These are phyloP conservation scores for Slavum lentiscoides DNA, from an alignment of 2,888 invertebrate genomes.

Conservation along the genomic window DNA sequence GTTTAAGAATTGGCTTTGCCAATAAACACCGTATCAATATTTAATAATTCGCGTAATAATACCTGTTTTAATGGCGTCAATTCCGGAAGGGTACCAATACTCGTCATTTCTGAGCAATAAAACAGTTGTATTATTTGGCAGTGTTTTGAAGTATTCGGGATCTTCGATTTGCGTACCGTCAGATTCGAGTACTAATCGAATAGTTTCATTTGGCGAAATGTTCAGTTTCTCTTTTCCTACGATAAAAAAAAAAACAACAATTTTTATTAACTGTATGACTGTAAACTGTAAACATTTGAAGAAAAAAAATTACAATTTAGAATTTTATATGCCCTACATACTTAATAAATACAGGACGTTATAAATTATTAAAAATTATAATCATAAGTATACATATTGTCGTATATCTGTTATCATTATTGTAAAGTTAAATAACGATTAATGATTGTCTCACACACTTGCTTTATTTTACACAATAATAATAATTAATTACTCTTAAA, in stretches of 20 bases:
- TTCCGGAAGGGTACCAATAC: constrained; percentile 91
- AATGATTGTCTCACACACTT: no score
- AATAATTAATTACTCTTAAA: no score
- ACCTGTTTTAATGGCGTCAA: constrained; percentile 94
- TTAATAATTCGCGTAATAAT: constrained; percentile 57
- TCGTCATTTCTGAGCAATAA: constrained; percentile 86
- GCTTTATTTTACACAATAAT: no score
- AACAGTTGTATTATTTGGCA: constrained; percentile 88
- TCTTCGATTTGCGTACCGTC: constrained; percentile 97
- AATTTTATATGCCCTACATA: no score
- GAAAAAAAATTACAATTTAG: not conserved
- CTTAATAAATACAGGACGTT: no score
- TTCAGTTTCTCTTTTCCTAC: constrained; percentile 87
- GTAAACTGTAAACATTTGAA: no score
- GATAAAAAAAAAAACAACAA: constrained; percentile 47
- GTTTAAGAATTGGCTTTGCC: no score
- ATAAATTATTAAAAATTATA: no score
- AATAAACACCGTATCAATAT: no score
- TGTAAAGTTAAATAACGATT: no score
- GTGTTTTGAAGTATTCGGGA: constrained; percentile 92
- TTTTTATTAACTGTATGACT: not conserved
- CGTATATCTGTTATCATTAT: no score
- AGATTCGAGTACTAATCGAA: constrained; percentile 87
- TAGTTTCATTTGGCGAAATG: constrained; percentile 82
- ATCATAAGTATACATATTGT: no score